Evolutionary conservation across 2,797 vertebrate species (phyloP).

Genomic region (Pyrocephalus nanus): DNA sequence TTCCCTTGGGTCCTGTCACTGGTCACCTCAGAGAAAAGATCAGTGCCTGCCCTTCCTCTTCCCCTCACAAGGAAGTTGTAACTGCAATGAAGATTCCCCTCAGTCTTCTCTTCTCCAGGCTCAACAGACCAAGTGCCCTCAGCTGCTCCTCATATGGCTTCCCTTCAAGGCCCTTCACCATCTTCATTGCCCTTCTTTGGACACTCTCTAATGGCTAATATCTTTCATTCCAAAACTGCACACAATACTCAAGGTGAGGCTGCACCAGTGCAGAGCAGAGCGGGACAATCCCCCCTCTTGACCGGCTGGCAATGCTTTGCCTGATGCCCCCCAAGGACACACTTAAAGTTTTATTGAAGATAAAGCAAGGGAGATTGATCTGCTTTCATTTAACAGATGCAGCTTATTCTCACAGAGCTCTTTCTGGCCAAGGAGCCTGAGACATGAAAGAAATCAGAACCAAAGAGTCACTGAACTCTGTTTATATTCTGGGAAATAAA

Average conservation of each 20-base stretch:
- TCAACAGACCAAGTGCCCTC: neutral
- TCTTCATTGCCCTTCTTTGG: neutral
- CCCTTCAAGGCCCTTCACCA: neutral
- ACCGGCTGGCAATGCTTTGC: neutral
- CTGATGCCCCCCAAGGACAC: neutral
- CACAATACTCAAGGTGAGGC: neutral
- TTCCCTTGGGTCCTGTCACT: neutral
- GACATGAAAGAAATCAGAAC: neutral
- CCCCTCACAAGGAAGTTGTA: neutral
- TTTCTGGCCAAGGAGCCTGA: neutral
- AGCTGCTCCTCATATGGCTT: neutral
- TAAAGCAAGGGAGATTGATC: neutral
- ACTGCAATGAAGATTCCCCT: neutral
- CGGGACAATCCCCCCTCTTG: neutral
- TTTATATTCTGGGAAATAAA: neutral
- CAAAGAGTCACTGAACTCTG: neutral
- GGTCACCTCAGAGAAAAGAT: neutral
- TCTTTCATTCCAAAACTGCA: neutral
- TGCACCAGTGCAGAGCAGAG: neutral
- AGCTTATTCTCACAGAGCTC: neutral
- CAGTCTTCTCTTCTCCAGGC: neutral
- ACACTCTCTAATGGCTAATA: neutral
- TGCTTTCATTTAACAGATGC: neutral
- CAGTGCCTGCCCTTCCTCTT: neutral
- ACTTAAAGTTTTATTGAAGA: neutral